phyloP scores from a whole-genome alignment of 2,797 vertebrate genomes.

The Gymnocypris eckloni region DNA sequence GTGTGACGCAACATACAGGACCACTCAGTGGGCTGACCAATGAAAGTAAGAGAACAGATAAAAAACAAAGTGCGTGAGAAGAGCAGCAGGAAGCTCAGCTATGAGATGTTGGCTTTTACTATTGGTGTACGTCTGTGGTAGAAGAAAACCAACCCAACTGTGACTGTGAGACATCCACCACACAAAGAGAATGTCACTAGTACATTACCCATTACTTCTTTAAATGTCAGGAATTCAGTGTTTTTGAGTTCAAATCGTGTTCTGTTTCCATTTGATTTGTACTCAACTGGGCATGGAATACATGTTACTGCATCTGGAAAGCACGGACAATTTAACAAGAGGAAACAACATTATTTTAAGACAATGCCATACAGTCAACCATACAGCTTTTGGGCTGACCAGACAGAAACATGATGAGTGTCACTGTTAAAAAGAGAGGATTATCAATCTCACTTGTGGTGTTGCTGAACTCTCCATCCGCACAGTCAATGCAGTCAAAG shows the following conservation, averaged over 20 bases:
- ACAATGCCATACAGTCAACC: conserved; percentile 55
- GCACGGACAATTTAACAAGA: conserved; percentile 73
- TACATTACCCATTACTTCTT: conserved; percentile 79
- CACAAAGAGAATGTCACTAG: conserved; percentile 75
- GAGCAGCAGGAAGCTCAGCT: too few relatives aligned
- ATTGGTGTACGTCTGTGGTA: conserved; percentile 72
- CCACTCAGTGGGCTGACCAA: too few relatives aligned
- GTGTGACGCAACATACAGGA: too few relatives aligned
- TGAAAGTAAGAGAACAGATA: too few relatives aligned
- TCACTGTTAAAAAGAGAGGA: conserved; percentile 63
- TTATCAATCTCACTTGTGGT: conserved; percentile 79
- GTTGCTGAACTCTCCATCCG: conserved; percentile 80
- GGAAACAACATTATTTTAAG: conserved; percentile 68
- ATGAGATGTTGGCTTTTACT: conserved; percentile 79
- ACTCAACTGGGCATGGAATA: conserved; percentile 77
- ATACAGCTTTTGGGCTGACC: conserved; percentile 60
- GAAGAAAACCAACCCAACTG: conserved; percentile 76
- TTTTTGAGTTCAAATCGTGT: conserved; percentile 77
- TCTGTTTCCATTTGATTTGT: conserved; percentile 77
- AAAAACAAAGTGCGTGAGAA: too few relatives aligned
- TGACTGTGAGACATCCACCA: conserved; percentile 75
- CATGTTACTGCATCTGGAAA: conserved; percentile 84
- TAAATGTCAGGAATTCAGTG: conserved; percentile 79
- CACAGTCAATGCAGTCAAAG: conserved; percentile 79
- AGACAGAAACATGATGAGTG: too few relatives aligned